Percentiles rank a stretch among this genome's conserved stretches.
These are phyloP conservation scores for Sparidentex hasta DNA, from an alignment of 2,797 vertebrate species.

Conservation along the genomic window DNA sequence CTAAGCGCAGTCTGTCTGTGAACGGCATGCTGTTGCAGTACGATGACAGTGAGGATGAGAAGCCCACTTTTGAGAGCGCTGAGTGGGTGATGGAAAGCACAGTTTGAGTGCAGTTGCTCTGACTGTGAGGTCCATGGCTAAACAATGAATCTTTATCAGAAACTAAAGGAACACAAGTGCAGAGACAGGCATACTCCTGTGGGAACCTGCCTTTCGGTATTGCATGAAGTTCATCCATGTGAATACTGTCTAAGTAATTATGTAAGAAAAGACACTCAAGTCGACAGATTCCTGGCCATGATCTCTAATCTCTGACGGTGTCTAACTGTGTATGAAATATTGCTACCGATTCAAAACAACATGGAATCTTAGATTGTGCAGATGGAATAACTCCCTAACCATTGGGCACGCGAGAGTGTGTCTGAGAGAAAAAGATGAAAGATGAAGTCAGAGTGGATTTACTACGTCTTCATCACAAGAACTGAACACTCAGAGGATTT, in stretches of 20 bases:
- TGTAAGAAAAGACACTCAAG: conserved; percentile 61
- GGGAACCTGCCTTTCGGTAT: conserved; percentile 67
- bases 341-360: conserved; percentile 56
- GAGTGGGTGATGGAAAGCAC: conserved; percentile 99
- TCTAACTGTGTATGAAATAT: conserved; percentile 67
- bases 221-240: conserved; percentile 83
- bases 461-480: conserved; percentile 59
- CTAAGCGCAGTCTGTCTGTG: conserved; percentile 97
- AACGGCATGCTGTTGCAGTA: conserved; percentile 98
- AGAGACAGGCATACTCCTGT: conserved; percentile 36
- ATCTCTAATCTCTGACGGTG: conserved; percentile 66
- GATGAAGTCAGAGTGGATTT: conserved; percentile 67
- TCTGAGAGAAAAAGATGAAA: conserved; percentile 45
- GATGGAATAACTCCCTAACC: conserved; percentile 62
- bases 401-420: conserved; percentile 48
- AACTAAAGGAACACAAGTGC: conserved; percentile 54
- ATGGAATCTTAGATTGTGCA: conserved; percentile 44
- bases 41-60: conserved; percentile 90
- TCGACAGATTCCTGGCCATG: conserved; percentile 62
- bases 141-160: conserved; percentile 55
- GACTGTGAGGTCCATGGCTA: conserved; percentile 43
- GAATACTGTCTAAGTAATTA: conserved; percentile 80
- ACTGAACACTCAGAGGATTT: conserved; percentile 74
- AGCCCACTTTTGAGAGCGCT: conserved; percentile 90
- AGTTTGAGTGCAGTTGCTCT: conserved; percentile 84